phyloP scores from a whole-genome alignment of 1,140 invertebrate species.

The Solen grandis region DNA sequence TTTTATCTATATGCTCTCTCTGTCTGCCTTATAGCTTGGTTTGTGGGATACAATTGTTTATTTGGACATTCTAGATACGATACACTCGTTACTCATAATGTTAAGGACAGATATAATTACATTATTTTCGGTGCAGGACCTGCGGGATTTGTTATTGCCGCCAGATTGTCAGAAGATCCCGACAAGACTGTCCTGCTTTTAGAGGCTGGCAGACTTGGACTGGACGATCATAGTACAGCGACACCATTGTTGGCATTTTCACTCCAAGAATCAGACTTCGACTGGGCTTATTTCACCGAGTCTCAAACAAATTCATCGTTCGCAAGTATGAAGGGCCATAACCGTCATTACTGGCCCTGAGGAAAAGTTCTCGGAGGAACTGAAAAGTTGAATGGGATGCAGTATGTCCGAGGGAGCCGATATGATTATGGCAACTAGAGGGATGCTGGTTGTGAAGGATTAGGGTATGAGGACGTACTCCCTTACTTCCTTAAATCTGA shows the following conservation, averaged over 20 bases:
- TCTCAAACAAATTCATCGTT: constrained; percentile 85
- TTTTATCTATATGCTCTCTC: too few species aligned
- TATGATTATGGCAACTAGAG: too few species aligned
- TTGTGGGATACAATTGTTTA: too few species aligned
- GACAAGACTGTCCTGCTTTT: constrained; percentile 89
- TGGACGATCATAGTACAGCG: constrained; percentile 88
- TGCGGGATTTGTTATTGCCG: constrained; percentile 95
- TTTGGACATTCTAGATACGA: too few species aligned
- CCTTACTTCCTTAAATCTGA: constrained; percentile 94
- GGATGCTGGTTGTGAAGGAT: constrained; percentile 92
- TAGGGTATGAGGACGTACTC: constrained; percentile 91
- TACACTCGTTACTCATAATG: too few species aligned
- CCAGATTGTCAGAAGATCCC: constrained; percentile 89
- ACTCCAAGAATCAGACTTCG: constrained; percentile 81
- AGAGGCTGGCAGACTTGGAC: constrained; percentile 95
- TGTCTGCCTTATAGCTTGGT: too few species aligned
- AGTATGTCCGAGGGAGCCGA: too few species aligned
- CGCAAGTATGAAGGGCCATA: constrained; percentile 90
- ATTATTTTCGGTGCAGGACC: constrained; percentile 93
- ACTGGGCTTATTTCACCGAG: constrained; percentile 96
- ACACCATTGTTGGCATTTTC: constrained; percentile 55
- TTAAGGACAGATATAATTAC: constrained; percentile 23
- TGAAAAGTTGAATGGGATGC: constrained; percentile 97
- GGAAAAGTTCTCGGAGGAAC: constrained; percentile 88
- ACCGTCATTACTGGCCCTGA: too few species aligned